A percentile compares a stretch with the other conserved stretches of the same genome.
Conservation (phyloP, 2,888 invertebrate genomes). For the Diplolepis rosae region DNA sequence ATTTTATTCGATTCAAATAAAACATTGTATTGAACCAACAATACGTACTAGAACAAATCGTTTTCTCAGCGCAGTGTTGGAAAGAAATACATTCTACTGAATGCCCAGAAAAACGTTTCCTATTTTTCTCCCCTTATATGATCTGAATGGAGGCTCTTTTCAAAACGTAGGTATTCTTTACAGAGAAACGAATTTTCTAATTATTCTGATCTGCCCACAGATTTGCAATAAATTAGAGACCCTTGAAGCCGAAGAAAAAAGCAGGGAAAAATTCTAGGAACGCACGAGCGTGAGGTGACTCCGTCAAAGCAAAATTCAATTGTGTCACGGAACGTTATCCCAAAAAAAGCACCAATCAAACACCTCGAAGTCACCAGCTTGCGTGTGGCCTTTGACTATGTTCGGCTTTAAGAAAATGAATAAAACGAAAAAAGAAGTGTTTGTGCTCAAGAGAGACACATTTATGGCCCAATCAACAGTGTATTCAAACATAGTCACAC, state of each 20-base stretch:
- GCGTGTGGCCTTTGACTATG: constrained; percentile 64
- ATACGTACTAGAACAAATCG: too few relatives aligned
- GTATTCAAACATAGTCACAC: constrained; percentile 73
- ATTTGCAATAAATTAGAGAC: constrained; percentile 19
- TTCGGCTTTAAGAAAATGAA: constrained; percentile 53
- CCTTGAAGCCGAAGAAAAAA: background rate
- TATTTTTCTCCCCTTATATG: background rate
- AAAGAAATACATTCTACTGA: too few relatives aligned
- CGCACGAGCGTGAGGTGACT: constrained; percentile 41
- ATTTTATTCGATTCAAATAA: too few relatives aligned
- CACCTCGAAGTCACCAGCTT: constrained; percentile 57
- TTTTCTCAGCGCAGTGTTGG: too few relatives aligned
- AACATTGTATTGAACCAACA: too few relatives aligned
- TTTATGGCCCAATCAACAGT: constrained; percentile 73
- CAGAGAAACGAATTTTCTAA: constrained; percentile 8
- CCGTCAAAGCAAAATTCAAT: constrained; percentile 61
- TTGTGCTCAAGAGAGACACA: constrained; percentile 69
- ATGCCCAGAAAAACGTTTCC: background rate
- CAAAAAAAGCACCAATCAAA: constrained; percentile 59
- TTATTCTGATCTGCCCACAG: background rate
- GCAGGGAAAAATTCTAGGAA: constrained; percentile 35
- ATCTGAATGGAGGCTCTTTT: background rate
- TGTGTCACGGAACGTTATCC: constrained; percentile 61
- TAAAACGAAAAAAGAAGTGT: constrained; percentile 58
- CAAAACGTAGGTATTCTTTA: background rate